phyloP scores from a whole-genome alignment of 1,140 invertebrate genomes.

The Penaeus japonicus region DNA sequence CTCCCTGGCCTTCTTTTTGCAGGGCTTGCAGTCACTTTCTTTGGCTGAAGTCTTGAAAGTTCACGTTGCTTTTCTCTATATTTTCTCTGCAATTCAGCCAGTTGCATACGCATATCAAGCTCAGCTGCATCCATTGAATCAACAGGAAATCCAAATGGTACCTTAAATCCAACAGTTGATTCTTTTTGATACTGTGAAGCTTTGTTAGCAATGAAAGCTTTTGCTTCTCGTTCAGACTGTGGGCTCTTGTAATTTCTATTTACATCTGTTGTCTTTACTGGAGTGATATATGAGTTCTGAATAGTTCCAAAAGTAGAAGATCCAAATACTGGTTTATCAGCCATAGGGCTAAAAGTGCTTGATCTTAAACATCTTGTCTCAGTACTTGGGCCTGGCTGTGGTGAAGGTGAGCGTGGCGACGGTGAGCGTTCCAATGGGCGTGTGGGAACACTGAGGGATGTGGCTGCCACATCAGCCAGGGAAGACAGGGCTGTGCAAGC shows the following conservation, averaged over 20 bases:
- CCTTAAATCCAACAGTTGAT: background rate
- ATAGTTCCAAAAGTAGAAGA: slow-evolving; percentile 1
- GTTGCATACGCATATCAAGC: slow-evolving; percentile 34
- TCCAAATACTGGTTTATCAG: slow-evolving; percentile 18
- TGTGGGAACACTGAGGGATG: slow-evolving; percentile 42
- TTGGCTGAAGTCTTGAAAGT: slow-evolving; percentile 34
- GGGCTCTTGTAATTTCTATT: slow-evolving; percentile 48
- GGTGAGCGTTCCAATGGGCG: background rate
- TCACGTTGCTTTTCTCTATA: slow-evolving; percentile 44
- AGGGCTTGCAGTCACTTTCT: background rate
- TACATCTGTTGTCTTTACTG: slow-evolving; percentile 23
- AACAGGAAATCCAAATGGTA: slow-evolving; percentile 11
- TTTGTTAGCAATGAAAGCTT: slow-evolving; percentile 42
- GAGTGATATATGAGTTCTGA: slow-evolving; percentile 7
- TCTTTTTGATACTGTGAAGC: slow-evolving; percentile 27
- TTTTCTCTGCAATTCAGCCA: slow-evolving; percentile 41
- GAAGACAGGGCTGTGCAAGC: slow-evolving; percentile 35
- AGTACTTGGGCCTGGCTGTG: background rate
- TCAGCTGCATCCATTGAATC: slow-evolving; percentile 36
- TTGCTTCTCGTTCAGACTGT: slow-evolving; percentile 39
- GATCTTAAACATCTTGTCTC: background rate
- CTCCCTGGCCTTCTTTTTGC: slow-evolving; percentile 23
- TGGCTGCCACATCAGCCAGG: slow-evolving; percentile 45
- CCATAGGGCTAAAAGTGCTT: background rate
- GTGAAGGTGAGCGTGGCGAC: background rate